Conservation (phyloP, 2,888 invertebrate genomes). For the Ormyrus pomaceus region DNA sequence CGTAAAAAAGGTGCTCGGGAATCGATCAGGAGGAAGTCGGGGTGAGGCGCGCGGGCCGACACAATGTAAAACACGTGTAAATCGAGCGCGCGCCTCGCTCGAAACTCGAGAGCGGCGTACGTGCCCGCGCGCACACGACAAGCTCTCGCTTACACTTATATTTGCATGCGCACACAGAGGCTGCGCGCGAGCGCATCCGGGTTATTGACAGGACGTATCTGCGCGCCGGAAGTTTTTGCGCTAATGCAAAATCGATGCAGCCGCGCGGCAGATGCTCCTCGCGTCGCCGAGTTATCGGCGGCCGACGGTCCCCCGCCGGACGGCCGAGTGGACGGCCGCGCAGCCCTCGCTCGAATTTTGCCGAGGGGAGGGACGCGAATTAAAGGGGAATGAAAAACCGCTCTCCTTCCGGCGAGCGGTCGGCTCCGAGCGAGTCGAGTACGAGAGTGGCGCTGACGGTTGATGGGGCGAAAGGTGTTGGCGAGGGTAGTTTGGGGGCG, state of each 20-base stretch:
- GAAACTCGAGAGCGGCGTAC: conserved; percentile 17
- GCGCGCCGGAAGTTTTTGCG: conserved; percentile 50
- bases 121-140: not conserved
- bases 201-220: too few relatives aligned
- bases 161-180: not conserved
- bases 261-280: conserved; percentile 37
- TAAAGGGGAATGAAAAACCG: conserved; percentile 53
- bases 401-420: conserved; percentile 35
- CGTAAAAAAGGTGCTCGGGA: conserved; percentile 36
- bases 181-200: not conserved
- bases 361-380: conserved; percentile 6
- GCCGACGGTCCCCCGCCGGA: too few relatives aligned
- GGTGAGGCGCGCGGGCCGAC: not conserved
- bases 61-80: conserved; percentile 50
- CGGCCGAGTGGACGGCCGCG: too few relatives aligned
- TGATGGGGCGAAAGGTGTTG: too few relatives aligned
- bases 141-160: too few relatives aligned
- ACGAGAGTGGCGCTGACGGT: too few relatives aligned
- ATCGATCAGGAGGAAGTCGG: conserved; percentile 44
- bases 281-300: not conserved
- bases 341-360: too few relatives aligned
- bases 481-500: too few relatives aligned
- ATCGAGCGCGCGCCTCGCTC: conserved; percentile 11
- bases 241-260: conserved; percentile 49
- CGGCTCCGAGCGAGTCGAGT: conserved; percentile 15